Conservation (phyloP, 2,797 vertebrate genomes). For the Leptodactylus fallax region DNA sequence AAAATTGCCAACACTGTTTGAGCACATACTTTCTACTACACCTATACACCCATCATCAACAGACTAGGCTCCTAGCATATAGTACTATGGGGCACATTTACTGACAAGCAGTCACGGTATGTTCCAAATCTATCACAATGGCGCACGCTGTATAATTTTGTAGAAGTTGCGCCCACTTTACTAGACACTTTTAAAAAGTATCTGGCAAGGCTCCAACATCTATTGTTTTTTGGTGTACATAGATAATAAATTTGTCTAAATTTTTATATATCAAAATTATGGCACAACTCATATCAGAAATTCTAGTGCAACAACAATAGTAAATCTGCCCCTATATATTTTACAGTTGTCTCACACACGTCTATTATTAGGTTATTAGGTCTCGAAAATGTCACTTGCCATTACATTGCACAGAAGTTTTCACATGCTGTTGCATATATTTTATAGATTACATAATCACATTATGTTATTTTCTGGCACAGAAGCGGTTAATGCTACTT, state of each 20-base stretch:
- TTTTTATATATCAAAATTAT: too few species aligned
- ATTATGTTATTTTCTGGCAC: not conserved
- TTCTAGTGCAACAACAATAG: too few species aligned
- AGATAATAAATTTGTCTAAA: too few species aligned
- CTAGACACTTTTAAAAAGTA: too few species aligned
- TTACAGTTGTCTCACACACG: not conserved
- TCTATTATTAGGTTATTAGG: not conserved
- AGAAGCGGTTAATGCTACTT: not conserved
- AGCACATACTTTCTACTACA: not conserved
- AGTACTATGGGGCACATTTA: not conserved
- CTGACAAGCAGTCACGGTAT: too few species aligned
- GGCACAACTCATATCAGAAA: too few species aligned
- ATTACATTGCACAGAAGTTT: not conserved
- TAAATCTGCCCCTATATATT: not conserved
- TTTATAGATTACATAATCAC: not conserved
- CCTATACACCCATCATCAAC: too few species aligned
- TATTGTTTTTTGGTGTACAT: too few species aligned
- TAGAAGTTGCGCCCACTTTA: too few species aligned
- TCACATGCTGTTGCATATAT: not conserved
- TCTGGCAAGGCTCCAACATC: too few species aligned
- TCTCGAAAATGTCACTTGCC: not conserved
- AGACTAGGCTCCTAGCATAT: not conserved
- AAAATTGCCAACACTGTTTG: not conserved
- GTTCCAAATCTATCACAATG: too few species aligned
- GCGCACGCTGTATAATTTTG: too few species aligned